Percentiles rank a stretch among this genome's conserved stretches.
phyloP scores from a whole-genome alignment of 2,888 invertebrate genomes.

The Cheilosia pagana region DNA sequence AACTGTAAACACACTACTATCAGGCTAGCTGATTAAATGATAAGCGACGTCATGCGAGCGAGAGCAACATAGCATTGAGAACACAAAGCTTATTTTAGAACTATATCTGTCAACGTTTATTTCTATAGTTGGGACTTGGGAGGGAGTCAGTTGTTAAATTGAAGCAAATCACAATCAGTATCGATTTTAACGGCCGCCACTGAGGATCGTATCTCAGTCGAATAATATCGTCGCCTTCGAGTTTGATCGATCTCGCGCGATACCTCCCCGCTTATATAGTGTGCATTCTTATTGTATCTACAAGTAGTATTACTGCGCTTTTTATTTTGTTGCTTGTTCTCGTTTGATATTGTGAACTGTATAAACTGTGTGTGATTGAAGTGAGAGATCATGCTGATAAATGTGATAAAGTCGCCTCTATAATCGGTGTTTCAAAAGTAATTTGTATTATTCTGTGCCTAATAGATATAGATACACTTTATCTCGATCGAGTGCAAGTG shows the following conservation, averaged over 20 bases:
- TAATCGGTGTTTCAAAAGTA: constrained; percentile 46
- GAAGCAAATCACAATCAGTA: constrained; percentile 68
- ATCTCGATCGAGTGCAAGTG: constrained; percentile 56
- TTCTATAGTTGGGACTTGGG: constrained; percentile 17
- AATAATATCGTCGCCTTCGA: constrained; percentile 7
- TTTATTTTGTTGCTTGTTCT: background rate
- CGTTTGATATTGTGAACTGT: background rate
- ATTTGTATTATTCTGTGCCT: constrained; percentile 49
- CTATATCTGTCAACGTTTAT: constrained; percentile 5
- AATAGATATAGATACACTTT: constrained; percentile 50
- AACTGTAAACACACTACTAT: constrained; percentile 42
- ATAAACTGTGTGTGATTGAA: background rate
- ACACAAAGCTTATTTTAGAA: constrained; percentile 47
- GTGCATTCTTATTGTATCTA: background rate
- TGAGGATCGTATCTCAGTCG: constrained; percentile 54
- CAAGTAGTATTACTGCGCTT: constrained; percentile 4
- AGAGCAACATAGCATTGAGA: constrained; percentile 17
- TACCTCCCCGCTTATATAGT: background rate
- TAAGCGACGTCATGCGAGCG: constrained; percentile 48
- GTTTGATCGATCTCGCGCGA: constrained; percentile 48
- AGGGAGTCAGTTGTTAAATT: constrained; percentile 21
- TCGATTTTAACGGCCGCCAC: constrained; percentile 65
- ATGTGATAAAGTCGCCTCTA: constrained; percentile 38
- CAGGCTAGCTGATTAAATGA: constrained; percentile 64
- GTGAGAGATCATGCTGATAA: constrained; percentile 48